Evolutionary conservation across 1,140 invertebrate genomes (phyloP).

Genomic region (Brachionus paranguensis): DNA sequence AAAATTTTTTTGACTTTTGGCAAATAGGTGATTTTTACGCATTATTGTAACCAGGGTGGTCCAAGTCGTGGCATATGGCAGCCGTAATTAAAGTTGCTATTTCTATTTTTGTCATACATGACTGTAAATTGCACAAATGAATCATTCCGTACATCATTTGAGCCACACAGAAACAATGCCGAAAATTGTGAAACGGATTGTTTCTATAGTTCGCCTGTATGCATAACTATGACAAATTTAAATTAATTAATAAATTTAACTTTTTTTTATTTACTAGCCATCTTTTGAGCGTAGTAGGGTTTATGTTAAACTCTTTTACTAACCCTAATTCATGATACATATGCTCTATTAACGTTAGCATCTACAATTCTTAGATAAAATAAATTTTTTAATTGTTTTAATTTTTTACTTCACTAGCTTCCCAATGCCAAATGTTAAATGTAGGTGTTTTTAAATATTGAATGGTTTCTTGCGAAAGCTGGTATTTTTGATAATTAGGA

Average conservation of each 20-base stretch:
- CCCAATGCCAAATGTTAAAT: conserved; percentile 58
- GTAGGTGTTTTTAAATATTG: conserved; percentile 57
- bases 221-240: conserved; percentile 35
- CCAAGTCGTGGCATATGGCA: conserved; percentile 66
- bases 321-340: conserved; percentile 57
- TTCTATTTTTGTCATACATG: conserved; percentile 67
- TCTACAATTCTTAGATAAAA: conserved; percentile 45
- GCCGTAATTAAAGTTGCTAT: conserved; percentile 73
- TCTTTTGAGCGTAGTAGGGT: conserved; percentile 55
- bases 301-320: conserved; percentile 55
- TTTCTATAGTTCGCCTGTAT: conserved; percentile 83
- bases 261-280: conserved; percentile 52
- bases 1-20: no score
- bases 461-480: conserved; percentile 55
- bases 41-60: conserved; percentile 58
- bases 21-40: conserved; percentile 45
- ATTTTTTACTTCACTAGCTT: conserved; percentile 54
- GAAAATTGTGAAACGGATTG: conserved; percentile 82
- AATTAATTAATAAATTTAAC: not conserved
- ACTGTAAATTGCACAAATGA: conserved; percentile 56
- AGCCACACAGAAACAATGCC: conserved; percentile 79
- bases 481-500: conserved; percentile 48
- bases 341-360: conserved; percentile 56
- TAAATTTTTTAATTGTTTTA: not conserved
- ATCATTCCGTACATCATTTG: conserved; percentile 70